Evolutionary conservation across 2,797 vertebrate species (phyloP).

Genomic region (Coendou prehensilis): DNA sequence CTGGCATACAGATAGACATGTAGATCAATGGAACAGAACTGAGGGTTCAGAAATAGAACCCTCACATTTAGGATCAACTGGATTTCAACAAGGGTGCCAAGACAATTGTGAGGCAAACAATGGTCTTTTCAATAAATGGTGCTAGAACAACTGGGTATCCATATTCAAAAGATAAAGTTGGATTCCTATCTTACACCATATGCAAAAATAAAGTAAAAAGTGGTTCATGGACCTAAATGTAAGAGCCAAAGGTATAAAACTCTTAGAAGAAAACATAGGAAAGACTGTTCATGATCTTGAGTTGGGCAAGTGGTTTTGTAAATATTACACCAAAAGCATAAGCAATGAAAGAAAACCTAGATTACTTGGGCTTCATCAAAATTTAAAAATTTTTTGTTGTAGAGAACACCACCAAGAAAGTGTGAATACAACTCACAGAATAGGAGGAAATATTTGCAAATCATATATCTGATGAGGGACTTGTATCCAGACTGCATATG

Average conservation of each 20-base stretch:
- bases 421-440: background rate
- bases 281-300: background rate
- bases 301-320: background rate
- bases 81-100: background rate
- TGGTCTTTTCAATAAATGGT: background rate
- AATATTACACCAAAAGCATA: background rate
- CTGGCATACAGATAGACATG: background rate
- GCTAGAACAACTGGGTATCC: background rate
- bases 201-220: slow-evolving; percentile 25
- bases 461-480: background rate
- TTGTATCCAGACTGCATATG: background rate
- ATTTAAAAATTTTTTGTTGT: background rate
- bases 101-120: background rate
- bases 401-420: background rate
- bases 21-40: background rate
- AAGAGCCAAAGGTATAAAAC: background rate
- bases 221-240: background rate
- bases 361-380: background rate
- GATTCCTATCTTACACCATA: background rate
- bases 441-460: slow-evolving; percentile 8
- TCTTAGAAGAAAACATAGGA: background rate
- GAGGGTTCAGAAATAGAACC: background rate
- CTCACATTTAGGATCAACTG: background rate
- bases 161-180: background rate
- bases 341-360: background rate